Evolutionary conservation across 2,113 vertebrate genomes (phyloP).

Genomic region (Hylia prasina): DNA sequence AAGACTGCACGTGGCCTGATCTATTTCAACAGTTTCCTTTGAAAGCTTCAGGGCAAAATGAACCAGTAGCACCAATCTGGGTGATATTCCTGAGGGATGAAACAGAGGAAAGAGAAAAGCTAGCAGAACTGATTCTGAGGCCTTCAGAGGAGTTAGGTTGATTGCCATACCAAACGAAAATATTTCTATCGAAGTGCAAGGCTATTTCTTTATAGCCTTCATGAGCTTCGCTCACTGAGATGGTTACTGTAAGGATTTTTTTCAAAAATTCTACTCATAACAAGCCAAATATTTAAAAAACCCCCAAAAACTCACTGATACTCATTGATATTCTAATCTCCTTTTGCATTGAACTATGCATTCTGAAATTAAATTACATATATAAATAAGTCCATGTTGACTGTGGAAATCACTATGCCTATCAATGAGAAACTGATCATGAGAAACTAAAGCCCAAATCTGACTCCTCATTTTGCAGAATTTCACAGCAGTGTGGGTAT

Average conservation of each 20-base stretch:
- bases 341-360: conserved; percentile 3
- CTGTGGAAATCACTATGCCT: background rate
- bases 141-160: conserved; percentile 34
- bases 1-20: background rate
- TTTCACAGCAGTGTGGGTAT: background rate
- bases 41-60: background rate
- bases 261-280: background rate
- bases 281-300: background rate
- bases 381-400: background rate
- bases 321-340: background rate
- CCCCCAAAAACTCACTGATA: background rate
- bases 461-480: background rate
- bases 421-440: background rate
- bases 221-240: background rate
- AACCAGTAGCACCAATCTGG: conserved; percentile 39
- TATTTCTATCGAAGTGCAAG: conserved; percentile 16
- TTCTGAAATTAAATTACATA: conserved; percentile 6
- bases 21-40: conserved; percentile 53
- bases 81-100: conserved; percentile 45
- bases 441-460: background rate
- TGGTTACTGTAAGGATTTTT: background rate
- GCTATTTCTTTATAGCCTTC: conserved; percentile 1
- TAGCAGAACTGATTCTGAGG: conserved; percentile 30
- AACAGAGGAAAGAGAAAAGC: conserved; percentile 34
- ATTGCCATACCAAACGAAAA: conserved; percentile 21